phyloP scores from a whole-genome alignment of 2,797 vertebrate species.

The Enteromius trimaculatus region DNA sequence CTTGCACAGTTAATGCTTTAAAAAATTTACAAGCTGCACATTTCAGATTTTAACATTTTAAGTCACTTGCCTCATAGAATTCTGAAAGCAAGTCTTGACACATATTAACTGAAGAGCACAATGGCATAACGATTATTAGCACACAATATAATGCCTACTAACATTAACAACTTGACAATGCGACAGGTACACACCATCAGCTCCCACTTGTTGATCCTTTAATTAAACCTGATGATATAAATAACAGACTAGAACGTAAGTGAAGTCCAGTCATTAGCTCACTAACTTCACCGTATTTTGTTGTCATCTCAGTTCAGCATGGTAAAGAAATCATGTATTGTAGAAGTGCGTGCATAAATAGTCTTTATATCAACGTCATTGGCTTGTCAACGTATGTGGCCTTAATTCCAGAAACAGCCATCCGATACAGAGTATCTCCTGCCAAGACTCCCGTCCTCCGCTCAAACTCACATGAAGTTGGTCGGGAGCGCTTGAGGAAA shows the following conservation, averaged over 20 bases:
- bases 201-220: neutral
- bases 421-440: neutral
- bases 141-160: neutral
- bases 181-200: neutral
- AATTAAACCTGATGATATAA: neutral
- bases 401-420: neutral
- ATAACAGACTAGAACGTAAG: neutral
- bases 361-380: neutral
- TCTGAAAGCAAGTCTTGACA: neutral
- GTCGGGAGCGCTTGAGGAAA: neutral
- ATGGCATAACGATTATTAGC: too few relatives aligned
- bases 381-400: neutral
- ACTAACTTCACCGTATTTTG: neutral
- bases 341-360: neutral
- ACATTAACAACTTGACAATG: neutral
- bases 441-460: neutral
- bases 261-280: neutral
- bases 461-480: slow-evolving; percentile 7
- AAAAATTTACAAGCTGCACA: neutral
- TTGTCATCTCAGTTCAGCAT: neutral
- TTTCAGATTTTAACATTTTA: neutral
- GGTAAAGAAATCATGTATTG: neutral
- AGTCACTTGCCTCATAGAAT: neutral
- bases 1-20: neutral
- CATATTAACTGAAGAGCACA: neutral